These are phyloP conservation scores for Popillia japonica DNA, from an alignment of 1,140 invertebrate genomes.

Conservation along the genomic window DNA sequence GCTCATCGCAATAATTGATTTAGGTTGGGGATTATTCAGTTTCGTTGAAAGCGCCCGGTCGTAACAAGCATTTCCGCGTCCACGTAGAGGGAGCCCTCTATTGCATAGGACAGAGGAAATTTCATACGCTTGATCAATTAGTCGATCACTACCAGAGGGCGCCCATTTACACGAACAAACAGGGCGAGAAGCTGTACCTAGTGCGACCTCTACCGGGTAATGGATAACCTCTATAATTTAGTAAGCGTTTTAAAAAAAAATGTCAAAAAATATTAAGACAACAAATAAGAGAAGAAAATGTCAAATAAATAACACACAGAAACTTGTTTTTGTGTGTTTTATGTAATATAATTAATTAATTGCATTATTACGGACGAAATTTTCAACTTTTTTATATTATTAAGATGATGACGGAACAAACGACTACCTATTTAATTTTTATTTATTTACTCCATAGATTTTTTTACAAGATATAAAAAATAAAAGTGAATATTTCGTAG, in stretches of 20 bases:
- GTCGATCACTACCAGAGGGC: conserved; percentile 98
- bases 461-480: neutral
- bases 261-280: neutral
- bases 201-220: conserved; percentile 80
- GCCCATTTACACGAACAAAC: conserved; percentile 97
- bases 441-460: neutral
- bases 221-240: conserved; percentile 32
- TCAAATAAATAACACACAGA: neutral
- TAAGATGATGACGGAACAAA: neutral
- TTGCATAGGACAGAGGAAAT: conserved; percentile 98
- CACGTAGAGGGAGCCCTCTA: conserved; percentile 93
- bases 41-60: conserved; percentile 94
- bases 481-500: conserved; percentile 28
- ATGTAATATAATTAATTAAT: neutral
- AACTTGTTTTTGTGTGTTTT: neutral
- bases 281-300: neutral
- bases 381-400: neutral
- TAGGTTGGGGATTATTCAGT: conserved; percentile 99
- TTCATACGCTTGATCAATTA: conserved; percentile 93
- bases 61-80: conserved; percentile 99
- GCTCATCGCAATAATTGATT: no score
- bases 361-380: conserved; percentile 28
- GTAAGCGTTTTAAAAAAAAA: neutral
- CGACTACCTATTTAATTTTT: no score
- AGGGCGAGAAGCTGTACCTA: conserved; percentile 92